Conservation (phyloP, 92 coral and sea anemone species). For the Palythoa heliodiscus region DNA sequence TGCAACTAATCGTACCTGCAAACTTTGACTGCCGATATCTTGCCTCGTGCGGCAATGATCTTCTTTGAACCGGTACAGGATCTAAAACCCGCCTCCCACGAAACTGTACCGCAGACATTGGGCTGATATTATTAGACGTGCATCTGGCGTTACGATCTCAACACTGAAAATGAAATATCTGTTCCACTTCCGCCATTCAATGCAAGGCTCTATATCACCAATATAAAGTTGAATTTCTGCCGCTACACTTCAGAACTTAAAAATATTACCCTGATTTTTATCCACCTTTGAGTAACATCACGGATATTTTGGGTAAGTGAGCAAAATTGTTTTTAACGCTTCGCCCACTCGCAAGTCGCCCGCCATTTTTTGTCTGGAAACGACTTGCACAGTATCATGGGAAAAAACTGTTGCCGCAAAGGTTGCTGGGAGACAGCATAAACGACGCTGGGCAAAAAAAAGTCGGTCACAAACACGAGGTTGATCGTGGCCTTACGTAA, state of each 20-base stretch:
- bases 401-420: background rate
- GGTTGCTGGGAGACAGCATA: constrained; percentile 20
- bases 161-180: constrained; percentile 7
- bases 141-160: constrained; percentile 15
- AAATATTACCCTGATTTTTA: background rate
- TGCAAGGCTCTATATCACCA: background rate
- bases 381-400: constrained; percentile 9
- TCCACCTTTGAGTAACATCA: constrained; percentile 5
- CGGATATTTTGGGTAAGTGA: constrained; percentile 42
- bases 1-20: constrained; percentile 56
- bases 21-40: constrained; percentile 64
- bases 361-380: constrained; percentile 48
- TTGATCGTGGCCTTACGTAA: too few relatives aligned
- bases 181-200: constrained; percentile 40
- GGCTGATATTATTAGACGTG: background rate
- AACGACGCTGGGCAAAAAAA: too few relatives aligned
- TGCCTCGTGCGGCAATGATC: constrained; percentile 64
- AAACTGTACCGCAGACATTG: constrained; percentile 60
- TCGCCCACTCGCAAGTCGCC: constrained; percentile 45
- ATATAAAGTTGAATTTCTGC: background rate
- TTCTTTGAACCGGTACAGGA: constrained; percentile 75
- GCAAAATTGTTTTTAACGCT: constrained; percentile 30
- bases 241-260: background rate
- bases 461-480: too few relatives aligned
- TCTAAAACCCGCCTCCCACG: constrained; percentile 84